Evolutionary conservation across 1,140 invertebrate genomes (phyloP).

Genomic region (Heliothis subflexa): DNA sequence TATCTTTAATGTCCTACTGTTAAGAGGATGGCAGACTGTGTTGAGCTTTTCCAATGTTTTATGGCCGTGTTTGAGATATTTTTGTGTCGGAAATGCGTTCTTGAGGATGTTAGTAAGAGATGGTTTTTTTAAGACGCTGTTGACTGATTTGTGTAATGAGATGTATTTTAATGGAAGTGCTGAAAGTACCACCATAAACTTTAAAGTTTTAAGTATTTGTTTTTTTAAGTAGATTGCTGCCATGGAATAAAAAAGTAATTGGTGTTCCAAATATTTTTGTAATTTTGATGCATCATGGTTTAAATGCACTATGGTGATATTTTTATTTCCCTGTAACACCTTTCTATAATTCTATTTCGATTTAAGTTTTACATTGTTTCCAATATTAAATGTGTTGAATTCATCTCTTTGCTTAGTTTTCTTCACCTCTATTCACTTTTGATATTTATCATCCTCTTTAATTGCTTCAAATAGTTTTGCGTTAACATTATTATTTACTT

Average conservation of each 20-base stretch:
- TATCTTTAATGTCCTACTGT: slow-evolving; percentile 48
- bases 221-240: slow-evolving; percentile 11
- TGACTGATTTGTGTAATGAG: slow-evolving; percentile 9
- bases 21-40: slow-evolving; percentile 39
- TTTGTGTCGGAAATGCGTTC: slow-evolving; percentile 29
- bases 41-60: slow-evolving; percentile 30
- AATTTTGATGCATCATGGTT: not conserved
- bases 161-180: not conserved
- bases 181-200: not conserved
- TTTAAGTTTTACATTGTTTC: not conserved
- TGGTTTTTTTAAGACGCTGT: not conserved
- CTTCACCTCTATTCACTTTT: not conserved
- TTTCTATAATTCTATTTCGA: not conserved
- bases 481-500: too few species aligned
- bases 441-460: not conserved
- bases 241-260: not conserved
- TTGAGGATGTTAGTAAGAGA: not conserved
- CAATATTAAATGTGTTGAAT: not conserved
- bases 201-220: not conserved
- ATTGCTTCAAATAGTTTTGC: not conserved
- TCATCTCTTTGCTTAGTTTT: not conserved
- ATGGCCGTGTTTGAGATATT: slow-evolving; percentile 14
- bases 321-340: slow-evolving; percentile 16
- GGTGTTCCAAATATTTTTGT: not conserved
- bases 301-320: slow-evolving; percentile 26